phyloP scores from a whole-genome alignment of 2,113 vertebrate genomes.

The Clarias gariepinus region DNA sequence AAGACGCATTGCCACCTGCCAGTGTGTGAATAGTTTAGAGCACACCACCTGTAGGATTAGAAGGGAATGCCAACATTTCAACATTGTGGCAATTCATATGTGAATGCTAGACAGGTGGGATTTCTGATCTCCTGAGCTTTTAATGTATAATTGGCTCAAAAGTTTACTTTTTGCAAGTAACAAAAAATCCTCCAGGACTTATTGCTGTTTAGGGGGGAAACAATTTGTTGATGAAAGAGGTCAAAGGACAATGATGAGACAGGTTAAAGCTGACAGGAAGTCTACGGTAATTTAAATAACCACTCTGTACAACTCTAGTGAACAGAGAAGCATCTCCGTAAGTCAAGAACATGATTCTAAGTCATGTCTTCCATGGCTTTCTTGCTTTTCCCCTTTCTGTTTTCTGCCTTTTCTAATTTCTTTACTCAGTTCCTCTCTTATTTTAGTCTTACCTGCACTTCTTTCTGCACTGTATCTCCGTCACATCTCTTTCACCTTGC shows the following conservation, averaged over 20 bases:
- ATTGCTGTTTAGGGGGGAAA: background rate
- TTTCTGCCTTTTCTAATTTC: background rate
- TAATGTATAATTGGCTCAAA: no score
- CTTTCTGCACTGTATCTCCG: slow-evolving; percentile 12
- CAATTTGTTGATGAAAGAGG: background rate
- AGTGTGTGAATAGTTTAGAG: no score
- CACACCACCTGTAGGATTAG: no score
- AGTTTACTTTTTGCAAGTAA: no score
- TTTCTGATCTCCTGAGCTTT: no score
- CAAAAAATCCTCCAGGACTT: no score
- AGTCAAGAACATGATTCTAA: background rate
- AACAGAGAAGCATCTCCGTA: background rate
- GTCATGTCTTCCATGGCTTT: background rate
- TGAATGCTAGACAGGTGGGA: no score
- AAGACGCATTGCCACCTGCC: no score
- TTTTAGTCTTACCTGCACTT: background rate
- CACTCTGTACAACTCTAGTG: background rate
- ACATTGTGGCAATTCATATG: no score
- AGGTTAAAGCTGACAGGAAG: background rate
- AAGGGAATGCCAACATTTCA: no score
- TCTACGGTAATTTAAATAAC: background rate
- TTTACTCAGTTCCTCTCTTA: background rate
- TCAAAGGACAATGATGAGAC: background rate
- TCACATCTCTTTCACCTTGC: slow-evolving; percentile 18
- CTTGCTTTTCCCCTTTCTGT: background rate